Evolutionary conservation across 1,140 invertebrate species (phyloP), one percentile per base, ranked within the genome.

Genomic region (Philotrypesis tridentata): DNA sequence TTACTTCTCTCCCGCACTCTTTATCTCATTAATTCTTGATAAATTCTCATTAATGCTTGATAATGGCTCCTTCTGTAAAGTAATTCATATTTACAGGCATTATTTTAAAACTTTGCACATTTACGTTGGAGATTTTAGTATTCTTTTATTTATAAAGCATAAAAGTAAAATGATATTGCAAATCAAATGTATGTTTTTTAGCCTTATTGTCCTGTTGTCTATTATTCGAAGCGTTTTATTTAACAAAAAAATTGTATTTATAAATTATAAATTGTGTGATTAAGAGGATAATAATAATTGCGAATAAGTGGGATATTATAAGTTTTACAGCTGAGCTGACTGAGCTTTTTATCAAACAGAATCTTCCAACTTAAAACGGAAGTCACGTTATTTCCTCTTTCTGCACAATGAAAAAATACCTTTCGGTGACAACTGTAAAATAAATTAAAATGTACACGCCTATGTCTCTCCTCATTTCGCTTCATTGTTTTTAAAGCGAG

Each of bases 361-460:
- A 55, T 55, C 21, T 65, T 14, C 63, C 27, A 2, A 29, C 63
- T 5, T 14, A 68, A 33, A 37, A 68, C 67, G 67, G 67, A 68
- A 68, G 29, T 68, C 67, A 68, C 67, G 67, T 68, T 68, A 68
- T 68, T 31, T 65, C 2, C 12, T 27, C 2, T 14, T 65, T 25
- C 23, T 11, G 63, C 63, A 65, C 17, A 27, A 65, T 65, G 63
- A 29, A 65, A 61, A 65, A 65, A 68, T 68, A 17, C 67, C 31
- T 68, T 68, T 68, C 31, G n/a, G 23, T 31, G 68, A 71, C 37
- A 71, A 71, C 31, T 43, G 68, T 71, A 71, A 71, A 71, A 71
- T 40, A 43, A 43, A 71, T 71, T 68, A 68, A 37, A 68, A 68
- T 60, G 61, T 25, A 23, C n/a, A 12, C 61, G 48, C 3, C 6